Evolutionary conservation across 2,113 vertebrate species (phyloP), one percentile per base, ranked within the genome.

Genomic region (Urocitellus parryii): DNA sequence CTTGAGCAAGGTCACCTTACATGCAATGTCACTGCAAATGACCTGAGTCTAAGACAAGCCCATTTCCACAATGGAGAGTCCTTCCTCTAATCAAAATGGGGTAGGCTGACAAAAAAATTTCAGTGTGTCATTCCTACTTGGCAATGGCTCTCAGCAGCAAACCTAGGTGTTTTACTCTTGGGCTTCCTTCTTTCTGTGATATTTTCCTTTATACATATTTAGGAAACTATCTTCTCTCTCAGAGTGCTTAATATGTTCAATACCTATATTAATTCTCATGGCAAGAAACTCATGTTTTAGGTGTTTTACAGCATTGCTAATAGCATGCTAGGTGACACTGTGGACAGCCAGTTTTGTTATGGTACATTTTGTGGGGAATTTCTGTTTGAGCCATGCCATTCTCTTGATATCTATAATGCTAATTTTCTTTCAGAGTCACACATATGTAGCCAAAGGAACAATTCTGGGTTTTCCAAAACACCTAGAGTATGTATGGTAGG

Each of bases 141-240:
- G 39, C 39, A 4, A 42, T 42, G 39, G 4, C 39, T 42, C 39
- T 42, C 39, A 42, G 1, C 99, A 99, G 1, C 99, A 99, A 96
- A 99, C 98, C 98, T 98, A 99, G 94, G 96, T 98, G 97, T 98
- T 99, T 11, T 98, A 98, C 97, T 98, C 97, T 98, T 99, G 99
- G 91, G 99, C 99, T 97, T 99, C 99, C 77, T 98, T 96, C 86
- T 99, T 99, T 97, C 97, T 99, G 97, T 78, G 98, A 98, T 99
- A 2, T 99, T 99, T 72, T 98, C 99, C 95, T 99, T 99, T 90
- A 99, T 99, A 0, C 1, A 99, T 99, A 98, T 99, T 98, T 98
- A 99, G 98, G 97, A 99, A 99, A 91, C 99, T 99, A 98, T 99
- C 99, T 96, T 99, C 98, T 98, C 99, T 99, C 98, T 99, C 99